Conservation (phyloP, 2,797 vertebrate genomes). For the Lates japonicus region DNA sequence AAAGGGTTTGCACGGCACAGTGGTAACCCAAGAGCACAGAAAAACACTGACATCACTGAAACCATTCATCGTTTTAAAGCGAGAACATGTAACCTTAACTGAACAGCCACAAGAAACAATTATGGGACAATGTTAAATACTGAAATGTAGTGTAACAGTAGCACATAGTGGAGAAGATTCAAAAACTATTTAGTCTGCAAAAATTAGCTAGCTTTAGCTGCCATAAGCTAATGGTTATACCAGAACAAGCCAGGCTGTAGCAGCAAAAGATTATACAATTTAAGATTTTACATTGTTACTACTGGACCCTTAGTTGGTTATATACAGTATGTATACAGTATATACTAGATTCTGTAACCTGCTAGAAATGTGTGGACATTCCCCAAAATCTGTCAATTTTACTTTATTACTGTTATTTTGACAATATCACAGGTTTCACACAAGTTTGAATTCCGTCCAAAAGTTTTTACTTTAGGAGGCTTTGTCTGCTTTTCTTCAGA, state of each 20-base stretch:
- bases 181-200: not conserved
- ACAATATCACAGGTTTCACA: not conserved
- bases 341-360: not conserved
- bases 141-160: not conserved
- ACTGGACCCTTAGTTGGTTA: not conserved
- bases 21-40: conserved; percentile 42
- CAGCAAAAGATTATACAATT: not conserved
- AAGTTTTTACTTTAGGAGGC: not conserved
- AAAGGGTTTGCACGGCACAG: conserved; percentile 37
- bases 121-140: conserved; percentile 2
- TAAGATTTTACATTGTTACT: not conserved
- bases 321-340: not conserved
- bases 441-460: not conserved
- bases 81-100: not conserved
- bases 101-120: conserved; percentile 16
- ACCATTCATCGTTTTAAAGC: conserved; percentile 20
- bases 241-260: not conserved
- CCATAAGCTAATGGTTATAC: not conserved
- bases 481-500: not conserved
- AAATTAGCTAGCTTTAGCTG: not conserved
- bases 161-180: not conserved
- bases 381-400: not conserved
- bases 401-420: not conserved
- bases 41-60: conserved; percentile 20
- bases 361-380: not conserved